Evolutionary conservation across 2,888 invertebrate genomes (phyloP), one percentile per base, ranked within the genome.

Genomic region (Tinea semifulvella): DNA sequence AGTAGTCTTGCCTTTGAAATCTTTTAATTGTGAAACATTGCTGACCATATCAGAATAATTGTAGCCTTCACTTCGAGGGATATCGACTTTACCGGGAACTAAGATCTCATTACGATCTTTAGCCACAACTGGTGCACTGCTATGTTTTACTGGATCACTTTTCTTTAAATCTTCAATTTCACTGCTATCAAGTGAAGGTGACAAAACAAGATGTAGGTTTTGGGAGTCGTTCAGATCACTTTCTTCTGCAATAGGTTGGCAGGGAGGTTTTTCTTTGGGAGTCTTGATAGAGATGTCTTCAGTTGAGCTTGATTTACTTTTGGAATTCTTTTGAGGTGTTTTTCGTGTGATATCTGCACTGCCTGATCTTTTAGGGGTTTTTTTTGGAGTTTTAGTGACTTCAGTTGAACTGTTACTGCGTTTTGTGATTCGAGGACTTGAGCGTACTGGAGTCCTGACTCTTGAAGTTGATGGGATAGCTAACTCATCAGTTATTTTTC

Each of bases 321-420:
- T 56, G 38, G 46, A 56, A 50, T 46, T 42, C 58, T 63, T 68
- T 2, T 52, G 52, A 0, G 71, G 65, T 13, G 67, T 72, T 58
- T 64, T 71, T 17, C 55, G 53, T 14, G 68, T 65, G 22, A 69
- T 56, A 45, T 77, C 79, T 1, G 58, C 76, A 46, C 80, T 77
- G 16, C 68, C 74, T 75, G 2, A 69, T 67, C 1, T 68, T 74
- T 53, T 64, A 73, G 53, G 74, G 73, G 38, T 70, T 68, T n/a
- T n/a, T 58, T 65, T 69, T 1, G 65, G 58, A 42, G 63, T 61
- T 4, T 27, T 43, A 26, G 56, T 50, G 19, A 68, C 48, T 26
- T 79, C 76, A 8, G 57, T 68, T n/a, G 45, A 44, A 48, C 80
- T 81, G 50, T 73, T 77, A 50, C 76, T 70, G 13, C 81, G 59